Base-by-base conservation (phyloP, 2,797 vertebrate species). In the Astyanax mexicanus region DNA sequence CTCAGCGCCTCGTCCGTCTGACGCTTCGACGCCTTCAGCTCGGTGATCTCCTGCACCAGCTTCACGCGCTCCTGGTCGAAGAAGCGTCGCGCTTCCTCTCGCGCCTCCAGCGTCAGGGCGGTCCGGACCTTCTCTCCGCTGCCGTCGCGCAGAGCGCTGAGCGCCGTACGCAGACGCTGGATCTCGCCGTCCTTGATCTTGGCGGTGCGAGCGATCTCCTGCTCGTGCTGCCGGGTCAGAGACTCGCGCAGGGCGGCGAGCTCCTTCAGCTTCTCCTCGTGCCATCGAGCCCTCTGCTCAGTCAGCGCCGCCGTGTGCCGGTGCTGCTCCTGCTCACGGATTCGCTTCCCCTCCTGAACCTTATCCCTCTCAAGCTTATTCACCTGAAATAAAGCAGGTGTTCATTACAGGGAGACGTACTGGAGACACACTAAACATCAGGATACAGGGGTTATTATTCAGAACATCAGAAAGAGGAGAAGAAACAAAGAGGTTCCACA, bases 181-280 rank as follows among this genome's bases (percentile, higher is more conserved):
- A 96, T 97, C 88, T 99, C 98, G 0, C 95, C 93, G 42, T 99
- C 98, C 51, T 97, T 96, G 66, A 99, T 95, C 89, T 99, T 99
- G 78, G 95, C 93, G 12, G 94, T 96, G 74, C 98, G 93, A 0
- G 96, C 91, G 90, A 98, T 91, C 80, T 99, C 98, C 86, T 96
- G 97, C 86, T 99, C 98, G 0, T 99, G 98, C 84, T 98, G 96
- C 60, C 97, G 94, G 27, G 96, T 96, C 80, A 99, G 94, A 80
- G 93, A 96, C 89, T 99, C 98, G 69, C 98, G 88, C 82, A 98
- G 94, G 0, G 93, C 91, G 84, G 99, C 97, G 62, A 98, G 93
- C 86, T 99, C 98, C 87, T 96, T 99, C 83, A 97, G 96, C 84
- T 99, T 99, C 67, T 99, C 98, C 86, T 99, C 97, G 0, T 99